Base-by-base conservation (phyloP, 2,888 invertebrate genomes). In the Sycophila texana region DNA sequence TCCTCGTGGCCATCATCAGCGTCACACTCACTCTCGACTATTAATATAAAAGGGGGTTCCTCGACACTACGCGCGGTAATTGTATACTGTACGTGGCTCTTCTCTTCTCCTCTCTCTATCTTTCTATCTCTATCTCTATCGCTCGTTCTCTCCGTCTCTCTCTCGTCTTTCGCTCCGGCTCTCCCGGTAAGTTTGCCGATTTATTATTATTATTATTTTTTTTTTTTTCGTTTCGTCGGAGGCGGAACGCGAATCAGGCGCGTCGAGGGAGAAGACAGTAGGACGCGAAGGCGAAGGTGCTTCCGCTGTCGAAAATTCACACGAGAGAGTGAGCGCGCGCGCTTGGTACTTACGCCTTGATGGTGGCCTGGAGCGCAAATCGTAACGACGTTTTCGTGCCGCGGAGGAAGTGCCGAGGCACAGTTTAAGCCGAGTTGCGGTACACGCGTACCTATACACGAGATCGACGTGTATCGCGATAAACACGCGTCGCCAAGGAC, bases 21-120 rank as follows among this genome's bases (percentile, higher is more conserved):
- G 86, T 85, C 88, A 86, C 86, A 87, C 86, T 87, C 86, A 86
- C 87, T 80, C 79, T 87, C 86, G 87, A 88, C 89, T 89, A 89
- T 90, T 90, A 89, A 90, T 89, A 89, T 89, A 88, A 88, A 89
- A 88, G 86, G 86, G 89, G 89, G 88, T 88, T 89, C 89, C 88
- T 88, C 89, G 89, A 88, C 89, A 89, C 89, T 89, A 86, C 86
- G 84, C 85, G 84, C 86, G 87, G 88, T 87, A 89, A 88, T 89
- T 88, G 87, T 85, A n/a, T n/a, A 83, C 85, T 53, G 16, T 76
- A 57, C 39, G 53, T 22, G 47, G 60, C 66, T 57, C n/a, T n/a
- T 39, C 49, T 22, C 14, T 26, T 65, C 39, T 49, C 74, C 49
- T 74, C 68, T 72, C 72, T 58, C 55, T 78, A 20, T 47, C 60